phyloP scores from a whole-genome alignment of 2,888 invertebrate genomes.

The Lydus trimaculatus region DNA sequence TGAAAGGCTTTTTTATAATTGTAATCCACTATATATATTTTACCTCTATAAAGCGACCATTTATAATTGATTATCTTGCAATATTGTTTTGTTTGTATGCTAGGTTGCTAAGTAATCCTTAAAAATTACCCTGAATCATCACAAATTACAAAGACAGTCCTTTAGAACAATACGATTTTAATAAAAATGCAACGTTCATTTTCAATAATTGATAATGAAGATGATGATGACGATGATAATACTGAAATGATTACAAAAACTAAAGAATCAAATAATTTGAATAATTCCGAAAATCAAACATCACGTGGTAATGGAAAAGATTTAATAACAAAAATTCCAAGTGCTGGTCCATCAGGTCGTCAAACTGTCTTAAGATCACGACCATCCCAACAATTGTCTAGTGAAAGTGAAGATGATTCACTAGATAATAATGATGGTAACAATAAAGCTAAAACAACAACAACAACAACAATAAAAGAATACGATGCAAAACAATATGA shows the following conservation, averaged over 20 bases:
- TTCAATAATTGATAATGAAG: constrained; percentile 38
- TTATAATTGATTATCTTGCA: background rate
- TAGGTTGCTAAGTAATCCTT: background rate
- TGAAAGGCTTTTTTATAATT: too few species aligned
- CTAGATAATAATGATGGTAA: constrained; percentile 14
- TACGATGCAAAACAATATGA: constrained; percentile 88
- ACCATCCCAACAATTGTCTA: constrained; percentile 27
- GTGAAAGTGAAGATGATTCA: constrained; percentile 28
- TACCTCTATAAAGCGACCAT: too few species aligned
- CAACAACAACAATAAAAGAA: constrained; percentile 56
- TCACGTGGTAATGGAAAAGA: constrained; percentile 10
- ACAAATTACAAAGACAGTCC: background rate
- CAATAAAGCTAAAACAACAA: constrained; percentile 37
- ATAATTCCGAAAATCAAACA: constrained; percentile 13
- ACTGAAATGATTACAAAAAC: constrained; percentile 18
- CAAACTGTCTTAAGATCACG: constrained; percentile 39
- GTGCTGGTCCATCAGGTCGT: constrained; percentile 46
- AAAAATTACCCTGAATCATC: background rate
- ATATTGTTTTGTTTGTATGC: background rate
- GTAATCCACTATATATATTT: too few species aligned
- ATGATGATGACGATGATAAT: constrained; percentile 19
- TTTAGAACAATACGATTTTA: background rate
- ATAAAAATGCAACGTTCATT: constrained; percentile 38
- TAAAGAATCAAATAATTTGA: background rate
- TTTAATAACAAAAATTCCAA: constrained; percentile 28